Evolutionary conservation across 2,888 invertebrate species (phyloP).

Genomic region (Ornithoptera priamus): DNA sequence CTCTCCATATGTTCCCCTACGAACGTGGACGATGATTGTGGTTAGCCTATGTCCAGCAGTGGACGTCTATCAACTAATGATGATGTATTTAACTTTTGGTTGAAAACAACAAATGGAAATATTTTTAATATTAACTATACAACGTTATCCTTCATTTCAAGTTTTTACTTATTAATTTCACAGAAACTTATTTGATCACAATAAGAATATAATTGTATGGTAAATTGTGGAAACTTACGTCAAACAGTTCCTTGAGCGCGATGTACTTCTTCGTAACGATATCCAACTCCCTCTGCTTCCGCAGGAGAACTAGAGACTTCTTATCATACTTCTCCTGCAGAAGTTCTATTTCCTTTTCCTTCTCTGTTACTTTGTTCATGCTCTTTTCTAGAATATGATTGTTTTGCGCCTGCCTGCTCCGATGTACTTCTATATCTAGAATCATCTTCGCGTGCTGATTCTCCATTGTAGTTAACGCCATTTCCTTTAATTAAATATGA

Average conservation of each 20-base stretch:
- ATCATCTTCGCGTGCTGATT: conserved; percentile 79
- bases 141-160: too few species aligned
- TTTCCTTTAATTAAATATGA: conserved; percentile 61
- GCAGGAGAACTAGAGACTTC: conserved; percentile 50
- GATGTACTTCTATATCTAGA: conserved; percentile 80
- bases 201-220: too few species aligned
- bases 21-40: too few species aligned
- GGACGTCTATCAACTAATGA: too few species aligned
- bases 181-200: too few species aligned
- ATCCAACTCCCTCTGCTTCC: conserved; percentile 68
- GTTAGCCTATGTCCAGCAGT: too few species aligned
- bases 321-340: conserved; percentile 59
- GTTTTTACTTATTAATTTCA: too few species aligned
- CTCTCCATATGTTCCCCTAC: too few species aligned
- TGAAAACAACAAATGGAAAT: too few species aligned
- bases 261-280: conserved; percentile 58
- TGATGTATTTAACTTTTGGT: too few species aligned
- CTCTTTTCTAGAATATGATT: conserved; percentile 54
- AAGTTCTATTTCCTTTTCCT: conserved; percentile 58
- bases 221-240: conserved; percentile 51
- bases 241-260: conserved; percentile 62
- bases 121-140: too few species aligned
- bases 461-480: conserved; percentile 75
- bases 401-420: conserved; percentile 62
- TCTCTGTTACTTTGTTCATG: conserved; percentile 49